These are phyloP conservation scores for Gadus chalcogrammus DNA, from an alignment of 2,113 vertebrate genomes.

Conservation along the genomic window DNA sequence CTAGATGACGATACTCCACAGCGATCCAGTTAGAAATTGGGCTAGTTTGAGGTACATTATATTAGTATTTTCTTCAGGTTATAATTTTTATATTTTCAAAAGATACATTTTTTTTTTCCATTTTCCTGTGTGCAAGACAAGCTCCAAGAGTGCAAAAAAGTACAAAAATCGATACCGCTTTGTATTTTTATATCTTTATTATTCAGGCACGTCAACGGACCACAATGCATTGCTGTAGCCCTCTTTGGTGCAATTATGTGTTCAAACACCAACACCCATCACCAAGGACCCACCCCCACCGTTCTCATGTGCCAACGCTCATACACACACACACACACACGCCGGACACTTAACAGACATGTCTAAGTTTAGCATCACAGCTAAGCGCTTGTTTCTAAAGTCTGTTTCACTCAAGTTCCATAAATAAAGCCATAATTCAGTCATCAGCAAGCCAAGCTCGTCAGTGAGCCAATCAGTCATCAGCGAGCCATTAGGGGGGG, in stretches of 20 bases:
- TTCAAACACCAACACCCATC: conserved; percentile 67
- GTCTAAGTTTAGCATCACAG: conserved; percentile 17
- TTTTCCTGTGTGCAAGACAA: not conserved
- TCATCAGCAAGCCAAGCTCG: conserved; percentile 15
- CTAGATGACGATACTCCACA: no score
- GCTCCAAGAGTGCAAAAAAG: not conserved
- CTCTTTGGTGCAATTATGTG: conserved; percentile 41
- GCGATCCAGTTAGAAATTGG: no score
- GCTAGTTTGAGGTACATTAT: no score
- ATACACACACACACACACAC: no score
- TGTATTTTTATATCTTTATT: conserved; percentile 78
- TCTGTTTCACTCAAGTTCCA: conserved; percentile 7
- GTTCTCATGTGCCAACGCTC: not conserved
- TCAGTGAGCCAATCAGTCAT: conserved; percentile 3
- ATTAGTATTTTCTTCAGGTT: no score
- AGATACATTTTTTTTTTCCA: no score
- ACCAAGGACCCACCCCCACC: conserved; percentile 33
- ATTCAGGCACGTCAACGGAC: conserved; percentile 86
- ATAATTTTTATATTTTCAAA: no score
- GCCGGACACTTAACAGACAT: conserved; percentile 1
- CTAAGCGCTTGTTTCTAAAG: conserved; percentile 7
- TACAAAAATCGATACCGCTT: conserved; percentile 57
- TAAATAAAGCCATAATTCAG: conserved; percentile 12
- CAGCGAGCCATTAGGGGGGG: not conserved
- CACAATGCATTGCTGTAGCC: conserved; percentile 1